phyloP scores from a whole-genome alignment of 2,888 invertebrate species.

The Cheiracanthium punctorium region DNA sequence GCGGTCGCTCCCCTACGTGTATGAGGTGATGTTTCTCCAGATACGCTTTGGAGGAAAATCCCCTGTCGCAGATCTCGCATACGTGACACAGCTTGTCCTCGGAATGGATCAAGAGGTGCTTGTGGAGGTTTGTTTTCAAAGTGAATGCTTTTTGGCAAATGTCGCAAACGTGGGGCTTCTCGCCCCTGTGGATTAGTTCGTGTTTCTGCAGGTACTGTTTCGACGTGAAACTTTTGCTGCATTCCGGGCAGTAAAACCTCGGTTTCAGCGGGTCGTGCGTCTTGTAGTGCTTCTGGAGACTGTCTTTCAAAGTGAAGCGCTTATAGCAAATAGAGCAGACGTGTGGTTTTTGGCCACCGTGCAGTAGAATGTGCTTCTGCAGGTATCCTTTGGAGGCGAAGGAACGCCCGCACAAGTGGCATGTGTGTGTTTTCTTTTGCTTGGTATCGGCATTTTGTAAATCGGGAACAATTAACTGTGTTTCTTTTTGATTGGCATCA shows the following conservation, averaged over 20 bases:
- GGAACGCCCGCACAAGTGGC: conserved; percentile 25
- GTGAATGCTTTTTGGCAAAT: conserved; percentile 26
- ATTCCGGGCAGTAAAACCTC: conserved; percentile 28
- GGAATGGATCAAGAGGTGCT: conserved; percentile 8
- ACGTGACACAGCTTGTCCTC: not conserved
- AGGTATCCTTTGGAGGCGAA: conserved; percentile 49
- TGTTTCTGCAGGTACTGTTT: conserved; percentile 52
- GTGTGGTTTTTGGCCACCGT: conserved; percentile 28
- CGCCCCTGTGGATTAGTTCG: conserved; percentile 33
- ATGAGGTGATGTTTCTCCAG: conserved; percentile 54
- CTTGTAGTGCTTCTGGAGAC: conserved; percentile 43
- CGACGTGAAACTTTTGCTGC: conserved; percentile 48
- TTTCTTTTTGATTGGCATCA: too few species aligned
- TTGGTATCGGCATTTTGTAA: not conserved
- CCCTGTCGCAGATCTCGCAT: conserved; percentile 14
- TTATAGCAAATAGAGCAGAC: conserved; percentile 35
- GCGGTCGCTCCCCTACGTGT: conserved; percentile 69
- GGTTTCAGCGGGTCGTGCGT: conserved; percentile 45
- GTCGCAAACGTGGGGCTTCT: conserved; percentile 32
- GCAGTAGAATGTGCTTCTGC: conserved; percentile 30
- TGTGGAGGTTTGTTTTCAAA: conserved; percentile 23
- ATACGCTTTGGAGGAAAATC: conserved; percentile 23
- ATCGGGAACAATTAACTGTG: too few species aligned
- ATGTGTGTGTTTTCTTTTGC: conserved; percentile 13
- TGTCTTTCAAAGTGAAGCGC: conserved; percentile 36